Base-by-base conservation (phyloP, 1,140 invertebrate species). In the Drosophila nebulosa region DNA sequence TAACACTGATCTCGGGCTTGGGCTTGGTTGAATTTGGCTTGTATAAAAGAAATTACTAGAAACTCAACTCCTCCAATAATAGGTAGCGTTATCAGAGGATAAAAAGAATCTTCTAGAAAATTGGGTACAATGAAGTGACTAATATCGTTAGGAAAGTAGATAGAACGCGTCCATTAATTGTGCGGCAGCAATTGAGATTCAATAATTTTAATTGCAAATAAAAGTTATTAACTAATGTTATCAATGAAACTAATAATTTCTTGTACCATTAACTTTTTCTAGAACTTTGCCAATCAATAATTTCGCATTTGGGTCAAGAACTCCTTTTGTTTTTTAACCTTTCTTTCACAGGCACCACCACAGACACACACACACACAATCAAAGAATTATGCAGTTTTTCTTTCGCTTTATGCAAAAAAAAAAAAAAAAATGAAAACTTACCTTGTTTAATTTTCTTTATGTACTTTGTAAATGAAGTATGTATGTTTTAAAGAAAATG, bases 301-400 rank as follows among this genome's bases (percentile, higher is more conserved):
- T 39, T 12, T 42, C 26, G 21, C 39, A 85, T 69, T 65, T 74
- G 69, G 79, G 80, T 86, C 81, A 88, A 78, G 78, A 85, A 53
- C 66, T 32, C 51, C 68, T 21, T 42, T 9, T 9, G 18, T 46
- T 46, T 7, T 46, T 21, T 18, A 9, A 0, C 39, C 39, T 42
- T 42, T 18, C 1, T 21, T 24, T 42, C 39, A 16, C 6, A 1
- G 16, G 18, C 39, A 42, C 39, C 21, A 35, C 27, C 55, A 30
- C 16, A 58, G 1, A 50, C 27, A 46, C 69, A 52, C 35, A 58
- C 10, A 57, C 55, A 36, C 6, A 22, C 6, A 0, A n/a, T n/a
- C n/a, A n/a, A n/a, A n/a, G n/a, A n/a, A n/a, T n/a, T 24, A 27
- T 14, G 22, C 21, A 53, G 12, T 12, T 30, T 42, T 27, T 30